phyloP scores from a whole-genome alignment of 2,797 vertebrate species.

The Psittacula derbiana region DNA sequence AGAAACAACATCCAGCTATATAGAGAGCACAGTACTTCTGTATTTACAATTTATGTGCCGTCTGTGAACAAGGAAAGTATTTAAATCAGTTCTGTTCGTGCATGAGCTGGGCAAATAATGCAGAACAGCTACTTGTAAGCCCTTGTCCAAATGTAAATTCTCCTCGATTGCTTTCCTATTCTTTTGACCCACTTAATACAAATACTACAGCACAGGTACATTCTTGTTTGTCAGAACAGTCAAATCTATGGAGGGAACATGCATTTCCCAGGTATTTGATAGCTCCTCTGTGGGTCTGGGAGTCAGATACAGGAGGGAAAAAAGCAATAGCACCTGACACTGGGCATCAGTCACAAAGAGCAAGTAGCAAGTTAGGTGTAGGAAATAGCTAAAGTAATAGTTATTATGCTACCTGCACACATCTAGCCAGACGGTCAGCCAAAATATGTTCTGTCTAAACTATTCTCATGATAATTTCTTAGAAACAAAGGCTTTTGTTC shows the following conservation, averaged over 20 bases:
- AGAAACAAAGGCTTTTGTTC: constrained; percentile 10
- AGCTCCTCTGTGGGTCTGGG: not conserved
- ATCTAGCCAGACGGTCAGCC: not conserved
- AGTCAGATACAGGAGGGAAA: not conserved
- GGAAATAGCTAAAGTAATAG: not conserved
- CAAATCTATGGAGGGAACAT: not conserved
- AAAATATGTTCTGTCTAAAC: not conserved
- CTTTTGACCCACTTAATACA: not conserved
- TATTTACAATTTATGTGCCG: constrained; percentile 12
- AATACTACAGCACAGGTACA: not conserved
- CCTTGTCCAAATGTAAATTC: not conserved
- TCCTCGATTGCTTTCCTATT: not conserved
- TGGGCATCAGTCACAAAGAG: not conserved
- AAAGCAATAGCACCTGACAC: not conserved
- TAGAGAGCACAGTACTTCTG: not conserved
- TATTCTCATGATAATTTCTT: not conserved
- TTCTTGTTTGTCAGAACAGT: not conserved
- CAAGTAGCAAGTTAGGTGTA: not conserved
- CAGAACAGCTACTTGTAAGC: not conserved
- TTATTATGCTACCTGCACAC: not conserved
- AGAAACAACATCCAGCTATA: not conserved
- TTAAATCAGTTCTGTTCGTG: not conserved
- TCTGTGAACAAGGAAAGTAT: constrained; percentile 3
- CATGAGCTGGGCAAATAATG: constrained; percentile 4
- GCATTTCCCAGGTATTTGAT: not conserved